Base-by-base conservation (phyloP, 2,797 vertebrate species). In the Carduelis carduelis region DNA sequence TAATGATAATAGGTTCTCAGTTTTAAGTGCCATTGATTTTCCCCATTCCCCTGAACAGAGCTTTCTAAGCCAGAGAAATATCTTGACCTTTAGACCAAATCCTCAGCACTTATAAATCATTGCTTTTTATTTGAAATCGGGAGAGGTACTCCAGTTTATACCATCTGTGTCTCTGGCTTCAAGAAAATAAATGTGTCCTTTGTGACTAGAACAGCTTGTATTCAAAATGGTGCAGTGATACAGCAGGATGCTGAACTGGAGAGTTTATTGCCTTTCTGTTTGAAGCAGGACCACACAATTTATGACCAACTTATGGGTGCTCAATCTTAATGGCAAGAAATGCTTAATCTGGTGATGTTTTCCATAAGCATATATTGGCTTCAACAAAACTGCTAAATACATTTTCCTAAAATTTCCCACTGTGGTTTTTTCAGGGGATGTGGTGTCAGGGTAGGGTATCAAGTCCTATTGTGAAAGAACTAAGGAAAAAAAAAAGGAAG, bases 81-180 rank as follows among this genome's bases (percentile, higher is more conserved):
- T 60, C 79, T 92, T 94, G 91, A 95, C 89, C 95, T 95, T 87
- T 96, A 88, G 83, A 87, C 70, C 92, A 96, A 89, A 96, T 93
- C 59, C 85, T 91, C 83, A 74, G 59, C 52, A 55, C 44, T 91
- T 87, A 76, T 82, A 95, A 93, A 94, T 92, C 84, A 95, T 15
- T 0, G 0, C 60, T 72, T 32, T 75, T 85, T 82, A 52, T 59
- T 81, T 90, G 87, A 93, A 93, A 83, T 34, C 1, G 0, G 75
- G 64, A 90, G 76, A 88, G 63, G 63, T 91, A 81, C 84, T 89
- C 66, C 70, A 60, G 30, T 93, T 94, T 94, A 92, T 69, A 93
- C 87, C 90, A 92, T 89, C 94, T 92, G 79, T 92, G 82, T 79
- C 71, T 84, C 65, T 83, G 64, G 39, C 85, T 65, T 86, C 50